Base-by-base conservation (phyloP, 2,888 invertebrate genomes). In the Tuberolachnus salignus region DNA sequence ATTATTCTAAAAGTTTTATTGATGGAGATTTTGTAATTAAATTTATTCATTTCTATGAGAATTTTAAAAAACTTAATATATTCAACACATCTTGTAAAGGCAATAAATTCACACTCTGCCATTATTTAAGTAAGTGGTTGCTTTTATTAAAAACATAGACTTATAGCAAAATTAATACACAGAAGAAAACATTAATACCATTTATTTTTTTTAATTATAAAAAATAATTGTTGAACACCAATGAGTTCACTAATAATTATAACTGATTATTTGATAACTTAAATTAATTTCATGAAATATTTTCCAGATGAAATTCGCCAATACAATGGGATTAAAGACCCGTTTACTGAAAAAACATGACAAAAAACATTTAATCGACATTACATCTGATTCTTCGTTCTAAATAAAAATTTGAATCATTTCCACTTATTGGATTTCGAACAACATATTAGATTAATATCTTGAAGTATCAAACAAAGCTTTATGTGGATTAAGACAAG, bases 261-360 rank as follows among this genome's bases (percentile, higher is more conserved):
- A 10, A n/a, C 10, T 61, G 61, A 61, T 3, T 34, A 61, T 61
- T 26, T 61, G 61, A 61, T 3, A n/a, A 61, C 10, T 61, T n/a
- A 61, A 61, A 61, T 3, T 61, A 16, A 63, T 63, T 63, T 63
- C 34, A 1, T 1, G 63, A 63, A 63, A 63, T 63, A 63, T 63
- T 63, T 61, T 11, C 61, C 61, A 34, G 61, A 61, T 21, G 23
- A 57, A 21, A 57, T 57, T 21, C 21, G 11, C 11, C 1, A 57
- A 23, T 57, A 57, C 23, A 23, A 57, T 11, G 6, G 34, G 34
- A 34, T 34, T 34, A 34, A 34, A 34, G 34, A 34, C 34, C 34
- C 34, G 34, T 34, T 34, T 34, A 34, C 34, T 34, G 34, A 34
- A 34, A 34, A 6, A 34, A 3, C 34, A 34, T 34, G 3, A 34